Conservation (phyloP, 2,888 invertebrate genomes). For the Eremobia ochroleuca region DNA sequence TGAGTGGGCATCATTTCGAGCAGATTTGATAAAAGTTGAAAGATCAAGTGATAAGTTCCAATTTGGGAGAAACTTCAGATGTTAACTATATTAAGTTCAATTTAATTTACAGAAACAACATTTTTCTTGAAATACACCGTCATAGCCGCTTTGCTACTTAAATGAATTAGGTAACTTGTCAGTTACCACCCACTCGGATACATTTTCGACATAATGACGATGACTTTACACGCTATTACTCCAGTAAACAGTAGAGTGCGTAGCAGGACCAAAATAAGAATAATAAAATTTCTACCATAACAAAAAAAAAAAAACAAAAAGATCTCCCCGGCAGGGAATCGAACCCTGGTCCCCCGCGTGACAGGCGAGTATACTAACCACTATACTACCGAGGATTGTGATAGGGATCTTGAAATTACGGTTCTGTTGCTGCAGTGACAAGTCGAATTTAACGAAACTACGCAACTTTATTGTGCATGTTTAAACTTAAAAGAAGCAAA, state of each 20-base stretch:
- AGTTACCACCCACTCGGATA: not conserved
- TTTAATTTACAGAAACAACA: not conserved
- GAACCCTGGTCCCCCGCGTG: constrained; percentile 87
- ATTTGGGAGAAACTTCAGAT: not conserved
- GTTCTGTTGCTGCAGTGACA: not conserved
- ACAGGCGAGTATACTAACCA: constrained; percentile 84
- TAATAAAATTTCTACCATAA: too few species aligned
- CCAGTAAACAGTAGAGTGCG: not conserved
- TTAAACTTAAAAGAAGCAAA: not conserved
- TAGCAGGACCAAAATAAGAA: not conserved
- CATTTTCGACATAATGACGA: not conserved
- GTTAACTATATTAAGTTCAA: not conserved
- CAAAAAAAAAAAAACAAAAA: too few species aligned
- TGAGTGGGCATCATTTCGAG: too few species aligned
- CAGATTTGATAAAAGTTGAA: not conserved
- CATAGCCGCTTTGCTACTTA: too few species aligned
- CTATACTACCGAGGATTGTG: constrained; percentile 65
- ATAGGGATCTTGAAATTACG: not conserved
- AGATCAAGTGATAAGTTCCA: not conserved
- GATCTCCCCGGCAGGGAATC: constrained; percentile 2
- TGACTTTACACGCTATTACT: not conserved
- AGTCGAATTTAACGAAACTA: not conserved
- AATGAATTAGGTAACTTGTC: too few species aligned
- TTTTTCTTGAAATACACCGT: not conserved
- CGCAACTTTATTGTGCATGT: not conserved